Evolutionary conservation across 2,888 invertebrate genomes (phyloP), one percentile per base, ranked within the genome.

Genomic region (Agonopterix subpropinquella): DNA sequence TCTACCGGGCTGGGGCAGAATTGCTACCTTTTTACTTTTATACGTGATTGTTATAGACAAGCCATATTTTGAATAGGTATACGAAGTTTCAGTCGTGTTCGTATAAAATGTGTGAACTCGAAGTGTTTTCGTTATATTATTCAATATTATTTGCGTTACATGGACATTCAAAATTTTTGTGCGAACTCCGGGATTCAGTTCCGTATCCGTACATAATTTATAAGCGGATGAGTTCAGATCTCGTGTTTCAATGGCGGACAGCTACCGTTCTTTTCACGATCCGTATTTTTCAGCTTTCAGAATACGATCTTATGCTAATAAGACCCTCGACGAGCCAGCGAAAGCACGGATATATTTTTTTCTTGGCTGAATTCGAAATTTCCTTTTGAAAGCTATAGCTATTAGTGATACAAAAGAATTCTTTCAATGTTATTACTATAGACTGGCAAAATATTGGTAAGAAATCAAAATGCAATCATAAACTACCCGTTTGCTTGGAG

Each of bases 301-400:
- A 72, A 67, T 62, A 62, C 67, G 67, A 79, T 77, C 67, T 67
- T 73, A 80, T 78, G 77, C 72, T 80, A 80, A 80, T 80, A 80
- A 73, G 76, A 65, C 65, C 60, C 67, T 66, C 62, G 54, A 58
- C 61, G 66, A 67, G 60, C 54, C 56, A 54, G 53, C 60, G 62
- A 61, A 63, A 69, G 65, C 61, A 59, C 61, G 50, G 55, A 65
- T 61, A 58, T 61, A 58, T 53, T 57, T 62, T 64, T 55, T 50
- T 36, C 28, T 48, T 18, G 47, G 36, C 36, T 28, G 43, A 43
- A 43, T 15, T 46, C 18, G 37, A 49, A 43, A n/a, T 43, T 45
- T 43, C 41, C 13, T 42, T 47, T 36, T 13, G 39, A 28, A 28
- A 28, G 28, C 28, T 5, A 28, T 28, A 28, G 5, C 28, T 28